Evolutionary conservation across 2,888 invertebrate genomes (phyloP), one percentile per base, ranked within the genome.

Genomic region (Resseliella maxima): DNA sequence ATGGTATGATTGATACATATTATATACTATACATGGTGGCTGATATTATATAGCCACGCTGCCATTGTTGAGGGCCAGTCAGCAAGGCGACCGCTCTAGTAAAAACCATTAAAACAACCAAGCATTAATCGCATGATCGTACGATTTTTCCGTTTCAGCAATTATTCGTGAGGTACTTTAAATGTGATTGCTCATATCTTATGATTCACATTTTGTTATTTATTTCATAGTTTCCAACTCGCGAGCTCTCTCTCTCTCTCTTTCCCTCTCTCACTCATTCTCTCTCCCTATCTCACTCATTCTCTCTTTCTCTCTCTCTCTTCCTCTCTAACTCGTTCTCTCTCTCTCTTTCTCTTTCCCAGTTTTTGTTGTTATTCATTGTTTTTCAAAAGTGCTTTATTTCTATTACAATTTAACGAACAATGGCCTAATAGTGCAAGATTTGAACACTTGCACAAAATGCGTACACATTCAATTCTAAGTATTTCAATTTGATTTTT

Each of bases 1-100:
- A 59, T 59, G 59, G 1, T 59, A 3, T 50, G 18, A 12, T 41
- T 5, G 5, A 41, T 41, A 41, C 5, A 41, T 12, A 5, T 41
- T 41, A 41, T n/a, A n/a, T n/a, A n/a, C n/a, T n/a, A n/a, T n/a
- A n/a, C n/a, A n/a, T 41, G 41, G 12, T 41, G 41, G 41, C 41
- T 41, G 41, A 5, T 8, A 41, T 41, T 5, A 3, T 50, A 50
- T 50, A 50, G 10, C 50, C 59, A 59, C 27, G 59, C 59, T 59
- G 24, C 31, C 0, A 72, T 31, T 72, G 72, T 72, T 31, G 31
- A 72, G 72, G 72, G 72, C 72, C 31, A 72, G 72, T 31, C 72
- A 72, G n/a, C 72, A 72, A 72, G 72, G 72, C 72, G 72, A 72
- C 72, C 72, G 31, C 72, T 31, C 72, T 72, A 72, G 72, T 35